Conservation (phyloP, 2,888 invertebrate species). For the Leptopilina syphax region DNA sequence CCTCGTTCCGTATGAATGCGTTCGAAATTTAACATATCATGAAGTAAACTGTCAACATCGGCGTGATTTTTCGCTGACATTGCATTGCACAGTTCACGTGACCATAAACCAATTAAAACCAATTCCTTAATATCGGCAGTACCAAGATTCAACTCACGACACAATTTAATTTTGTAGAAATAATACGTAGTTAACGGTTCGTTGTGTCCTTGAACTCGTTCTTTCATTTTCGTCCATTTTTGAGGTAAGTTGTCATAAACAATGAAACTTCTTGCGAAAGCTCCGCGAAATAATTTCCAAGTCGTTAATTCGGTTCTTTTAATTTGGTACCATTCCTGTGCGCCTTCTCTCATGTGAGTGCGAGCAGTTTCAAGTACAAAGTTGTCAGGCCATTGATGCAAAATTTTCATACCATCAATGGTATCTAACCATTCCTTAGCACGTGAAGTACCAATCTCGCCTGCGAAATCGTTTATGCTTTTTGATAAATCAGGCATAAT, state of each 20-base stretch:
- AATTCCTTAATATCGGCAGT: neutral
- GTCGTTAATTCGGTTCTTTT: neutral
- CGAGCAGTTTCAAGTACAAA: neutral
- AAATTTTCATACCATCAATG: neutral
- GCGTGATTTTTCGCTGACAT: neutral
- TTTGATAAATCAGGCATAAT: too few species aligned
- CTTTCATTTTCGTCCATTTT: neutral
- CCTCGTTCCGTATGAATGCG: neutral
- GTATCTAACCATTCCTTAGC: neutral
- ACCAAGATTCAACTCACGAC: neutral
- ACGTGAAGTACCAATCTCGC: neutral
- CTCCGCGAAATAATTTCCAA: neutral
- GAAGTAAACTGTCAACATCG: neutral
- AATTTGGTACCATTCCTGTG: conserved; percentile 30
- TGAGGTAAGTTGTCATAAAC: neutral
- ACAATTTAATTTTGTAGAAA: neutral
- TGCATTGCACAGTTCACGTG: neutral
- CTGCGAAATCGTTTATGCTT: neutral
- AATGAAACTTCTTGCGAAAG: neutral
- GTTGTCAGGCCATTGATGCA: neutral
- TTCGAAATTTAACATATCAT: neutral
- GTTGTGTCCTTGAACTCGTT: neutral
- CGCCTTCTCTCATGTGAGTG: conserved; percentile 41
- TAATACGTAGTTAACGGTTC: neutral
- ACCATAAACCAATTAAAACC: neutral